phyloP scores from a whole-genome alignment of 2,888 invertebrate species.

The Ormyrus thymus region DNA sequence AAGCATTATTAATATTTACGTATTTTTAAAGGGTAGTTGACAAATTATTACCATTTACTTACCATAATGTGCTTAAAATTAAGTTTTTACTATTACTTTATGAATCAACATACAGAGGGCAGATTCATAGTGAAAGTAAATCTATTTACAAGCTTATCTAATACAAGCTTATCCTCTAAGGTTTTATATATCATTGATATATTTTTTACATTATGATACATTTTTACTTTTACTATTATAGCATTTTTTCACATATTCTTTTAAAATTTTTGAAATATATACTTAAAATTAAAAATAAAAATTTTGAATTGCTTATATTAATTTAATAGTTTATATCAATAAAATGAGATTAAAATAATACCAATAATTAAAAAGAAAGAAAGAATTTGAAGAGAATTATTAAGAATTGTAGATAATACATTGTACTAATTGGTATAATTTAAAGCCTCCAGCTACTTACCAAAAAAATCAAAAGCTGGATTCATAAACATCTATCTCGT shows the following conservation, averaged over 20 bases:
- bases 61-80: slow-evolving; percentile 50
- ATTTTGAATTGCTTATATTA: too few species aligned
- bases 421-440: slow-evolving; percentile 10
- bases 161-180: not conserved
- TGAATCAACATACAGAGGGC: not conserved
- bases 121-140: not conserved
- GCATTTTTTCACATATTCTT: not conserved
- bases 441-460: slow-evolving; percentile 51
- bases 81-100: slow-evolving; percentile 23
- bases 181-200: slow-evolving; percentile 11
- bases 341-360: too few species aligned
- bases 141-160: not conserved
- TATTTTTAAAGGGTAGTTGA: slow-evolving; percentile 25
- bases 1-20: slow-evolving; percentile 20
- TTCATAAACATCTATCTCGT: slow-evolving; percentile 37
- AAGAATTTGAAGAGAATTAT: not conserved
- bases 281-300: too few species aligned
- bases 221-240: not conserved
- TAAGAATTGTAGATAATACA: slow-evolving; percentile 5
- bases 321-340: too few species aligned
- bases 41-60: slow-evolving; percentile 55
- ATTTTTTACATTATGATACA: not conserved
- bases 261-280: too few species aligned
- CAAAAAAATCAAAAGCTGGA: slow-evolving; percentile 45
- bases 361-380: not conserved